These are phyloP conservation scores for Drosophila demipolita DNA, from an alignment of 2,888 invertebrate species.

Conservation along the genomic window DNA sequence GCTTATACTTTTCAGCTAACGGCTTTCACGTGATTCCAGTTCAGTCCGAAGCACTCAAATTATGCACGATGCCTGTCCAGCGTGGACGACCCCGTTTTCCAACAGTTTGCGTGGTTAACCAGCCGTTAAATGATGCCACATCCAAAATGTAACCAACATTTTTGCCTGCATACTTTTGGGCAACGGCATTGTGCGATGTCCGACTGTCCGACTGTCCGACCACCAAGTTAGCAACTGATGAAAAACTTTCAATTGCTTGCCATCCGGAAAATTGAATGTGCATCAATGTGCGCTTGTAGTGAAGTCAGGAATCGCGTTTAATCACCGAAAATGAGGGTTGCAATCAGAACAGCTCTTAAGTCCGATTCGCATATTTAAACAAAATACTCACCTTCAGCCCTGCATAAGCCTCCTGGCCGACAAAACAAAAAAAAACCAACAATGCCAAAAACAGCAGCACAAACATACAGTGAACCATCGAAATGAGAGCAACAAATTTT, in stretches of 20 bases:
- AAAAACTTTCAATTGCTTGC: conserved; percentile 65
- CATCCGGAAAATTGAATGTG: conserved; percentile 52
- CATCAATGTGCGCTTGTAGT: conserved; percentile 51
- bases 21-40: conserved; percentile 41
- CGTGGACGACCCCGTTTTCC: conserved; percentile 44
- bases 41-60: conserved; percentile 43
- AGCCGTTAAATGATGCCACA: conserved; percentile 72
- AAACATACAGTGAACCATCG: conserved; percentile 56
- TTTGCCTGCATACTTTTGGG: conserved; percentile 37
- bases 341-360: conserved; percentile 40
- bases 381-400: conserved; percentile 67
- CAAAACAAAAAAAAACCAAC: conserved; percentile 54
- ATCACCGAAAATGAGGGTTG: conserved; percentile 34
- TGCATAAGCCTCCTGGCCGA: conserved; percentile 46
- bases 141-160: conserved; percentile 42
- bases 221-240: conserved; percentile 49
- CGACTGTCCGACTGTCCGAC: neutral
- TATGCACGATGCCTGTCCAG: conserved; percentile 36
- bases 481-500: conserved; percentile 80
- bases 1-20: conserved; percentile 40
- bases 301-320: conserved; percentile 54
- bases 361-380: conserved; percentile 65
- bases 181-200: conserved; percentile 1
- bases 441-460: conserved; percentile 49
- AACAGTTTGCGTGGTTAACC: conserved; percentile 72